These are phyloP conservation scores for Trididemnum nubilum DNA, from an alignment of 23 tunicate species.

Conservation along the genomic window DNA sequence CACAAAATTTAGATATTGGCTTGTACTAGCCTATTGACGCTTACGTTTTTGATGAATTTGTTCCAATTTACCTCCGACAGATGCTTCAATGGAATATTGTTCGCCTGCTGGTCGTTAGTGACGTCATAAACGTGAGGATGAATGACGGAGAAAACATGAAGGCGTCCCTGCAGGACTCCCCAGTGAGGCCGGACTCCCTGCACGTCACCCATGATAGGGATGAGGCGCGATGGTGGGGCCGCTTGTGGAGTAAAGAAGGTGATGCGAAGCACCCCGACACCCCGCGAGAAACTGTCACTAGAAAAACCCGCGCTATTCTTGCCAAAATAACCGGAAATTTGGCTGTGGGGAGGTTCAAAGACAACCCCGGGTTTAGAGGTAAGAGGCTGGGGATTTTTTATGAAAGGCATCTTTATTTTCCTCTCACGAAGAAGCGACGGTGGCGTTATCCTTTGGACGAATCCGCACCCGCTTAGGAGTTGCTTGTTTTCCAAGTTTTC, in stretches of 20 bases:
- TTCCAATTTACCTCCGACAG: background rate
- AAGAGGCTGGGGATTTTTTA: background rate
- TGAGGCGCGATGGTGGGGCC: conserved; percentile 32
- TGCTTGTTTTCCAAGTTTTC: too few relatives aligned
- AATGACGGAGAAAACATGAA: conserved; percentile 51
- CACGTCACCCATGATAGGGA: background rate
- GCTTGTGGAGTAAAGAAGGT: background rate
- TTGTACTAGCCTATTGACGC: too few relatives aligned
- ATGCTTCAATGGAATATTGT: conserved; percentile 42
- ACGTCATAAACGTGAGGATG: conserved; percentile 44
- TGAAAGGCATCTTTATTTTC: too few relatives aligned
- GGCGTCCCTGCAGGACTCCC: conserved; percentile 31
- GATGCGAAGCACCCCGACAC: conserved; percentile 14
- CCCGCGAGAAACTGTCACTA: background rate
- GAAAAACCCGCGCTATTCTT: conserved; percentile 43
- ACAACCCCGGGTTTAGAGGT: conserved; percentile 34
- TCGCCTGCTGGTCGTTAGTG: conserved; percentile 48
- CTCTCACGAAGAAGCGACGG: too few relatives aligned
- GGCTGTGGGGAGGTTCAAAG: conserved; percentile 32
- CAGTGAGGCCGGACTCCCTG: background rate
- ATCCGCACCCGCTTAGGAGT: too few relatives aligned
- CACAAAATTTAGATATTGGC: too few relatives aligned
- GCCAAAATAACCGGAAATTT: conserved; percentile 22
- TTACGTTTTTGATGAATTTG: background rate
- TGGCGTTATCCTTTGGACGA: too few relatives aligned